Evolutionary conservation across 2,113 vertebrate genomes (phyloP).

Genomic region (Solea senegalensis): DNA sequence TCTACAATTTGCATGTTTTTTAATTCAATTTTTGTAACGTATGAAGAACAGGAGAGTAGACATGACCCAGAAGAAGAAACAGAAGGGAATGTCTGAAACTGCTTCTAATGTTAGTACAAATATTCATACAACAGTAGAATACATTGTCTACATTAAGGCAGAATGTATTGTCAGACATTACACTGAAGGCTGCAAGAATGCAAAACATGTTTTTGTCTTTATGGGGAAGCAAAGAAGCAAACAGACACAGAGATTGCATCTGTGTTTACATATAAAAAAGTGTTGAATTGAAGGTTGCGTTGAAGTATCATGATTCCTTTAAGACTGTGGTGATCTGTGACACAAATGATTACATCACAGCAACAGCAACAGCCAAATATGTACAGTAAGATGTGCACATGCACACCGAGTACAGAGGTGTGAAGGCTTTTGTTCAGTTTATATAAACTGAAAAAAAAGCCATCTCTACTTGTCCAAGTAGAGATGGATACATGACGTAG

Average conservation of each 20-base stretch:
- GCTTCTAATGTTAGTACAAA: neutral
- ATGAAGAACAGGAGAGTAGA: conserved; percentile 4
- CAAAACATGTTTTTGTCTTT: conserved; percentile 29
- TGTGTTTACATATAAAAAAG: neutral
- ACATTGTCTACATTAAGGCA: neutral
- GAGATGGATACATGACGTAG: neutral
- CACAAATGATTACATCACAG: neutral
- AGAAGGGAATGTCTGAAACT: conserved; percentile 12
- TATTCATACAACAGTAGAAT: neutral
- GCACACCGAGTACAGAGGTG: neutral
- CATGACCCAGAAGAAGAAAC: neutral
- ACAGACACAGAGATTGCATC: conserved; percentile 13
- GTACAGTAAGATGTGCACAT: neutral
- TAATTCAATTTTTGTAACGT: conserved; percentile 5
- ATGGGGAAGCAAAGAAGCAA: conserved; percentile 6
- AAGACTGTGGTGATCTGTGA: neutral
- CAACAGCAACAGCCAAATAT: neutral
- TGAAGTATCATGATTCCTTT: neutral
- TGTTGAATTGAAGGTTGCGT: neutral
- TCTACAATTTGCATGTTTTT: too few species aligned
- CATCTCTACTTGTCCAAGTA: neutral
- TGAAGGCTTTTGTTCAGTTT: neutral
- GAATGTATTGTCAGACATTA: conserved; percentile 19
- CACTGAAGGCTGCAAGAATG: conserved; percentile 18
- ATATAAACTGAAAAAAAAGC: too few species aligned